Evolutionary conservation across 2,113 vertebrate species (phyloP).

Genomic region (Lepisosteus oculatus): DNA sequence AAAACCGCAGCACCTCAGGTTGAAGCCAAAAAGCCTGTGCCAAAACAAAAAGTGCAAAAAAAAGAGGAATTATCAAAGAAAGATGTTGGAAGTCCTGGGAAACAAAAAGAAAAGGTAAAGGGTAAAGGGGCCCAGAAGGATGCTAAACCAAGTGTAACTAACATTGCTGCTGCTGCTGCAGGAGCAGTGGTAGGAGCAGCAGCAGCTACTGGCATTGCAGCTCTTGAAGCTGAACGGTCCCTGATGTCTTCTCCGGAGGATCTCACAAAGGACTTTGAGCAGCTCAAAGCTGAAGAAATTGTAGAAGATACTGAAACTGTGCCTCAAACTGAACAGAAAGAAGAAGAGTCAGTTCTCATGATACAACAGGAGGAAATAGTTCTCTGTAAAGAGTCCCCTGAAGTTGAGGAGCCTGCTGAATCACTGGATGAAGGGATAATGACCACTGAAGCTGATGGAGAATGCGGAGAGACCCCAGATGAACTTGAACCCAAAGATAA

Average conservation of each 20-base stretch:
- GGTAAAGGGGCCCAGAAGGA: slow-evolving; percentile 78
- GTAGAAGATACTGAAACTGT: slow-evolving; percentile 64
- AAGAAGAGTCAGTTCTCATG: slow-evolving; percentile 53
- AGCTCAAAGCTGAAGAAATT: slow-evolving; percentile 79
- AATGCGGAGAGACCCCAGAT: slow-evolving; percentile 81
- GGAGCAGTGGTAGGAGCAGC: slow-evolving; percentile 40
- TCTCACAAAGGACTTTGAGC: slow-evolving; percentile 93
- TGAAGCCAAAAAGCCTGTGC: slow-evolving; percentile 72
- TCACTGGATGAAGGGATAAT: slow-evolving; percentile 91
- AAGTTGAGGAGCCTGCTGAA: slow-evolving; percentile 67
- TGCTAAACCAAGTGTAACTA: slow-evolving; percentile 57
- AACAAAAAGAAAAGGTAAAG: slow-evolving; percentile 84
- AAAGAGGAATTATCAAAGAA: slow-evolving; percentile 80
- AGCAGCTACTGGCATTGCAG: slow-evolving; percentile 44
- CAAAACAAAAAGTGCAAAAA: slow-evolving; percentile 83
- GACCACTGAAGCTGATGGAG: slow-evolving; percentile 87
- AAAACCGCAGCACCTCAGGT: slow-evolving; percentile 55
- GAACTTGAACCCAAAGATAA: slow-evolving; percentile 75
- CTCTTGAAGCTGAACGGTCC: slow-evolving; percentile 76
- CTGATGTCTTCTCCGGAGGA: slow-evolving; percentile 94
- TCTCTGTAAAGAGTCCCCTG: slow-evolving; percentile 75
- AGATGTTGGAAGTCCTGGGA: slow-evolving; percentile 59
- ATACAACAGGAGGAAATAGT: slow-evolving; percentile 63
- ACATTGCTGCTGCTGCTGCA: slow-evolving; percentile 29
- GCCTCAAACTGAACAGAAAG: slow-evolving; percentile 55